Evolutionary conservation across 2,113 vertebrate genomes (phyloP).

Genomic region (Myotis brandtii): DNA sequence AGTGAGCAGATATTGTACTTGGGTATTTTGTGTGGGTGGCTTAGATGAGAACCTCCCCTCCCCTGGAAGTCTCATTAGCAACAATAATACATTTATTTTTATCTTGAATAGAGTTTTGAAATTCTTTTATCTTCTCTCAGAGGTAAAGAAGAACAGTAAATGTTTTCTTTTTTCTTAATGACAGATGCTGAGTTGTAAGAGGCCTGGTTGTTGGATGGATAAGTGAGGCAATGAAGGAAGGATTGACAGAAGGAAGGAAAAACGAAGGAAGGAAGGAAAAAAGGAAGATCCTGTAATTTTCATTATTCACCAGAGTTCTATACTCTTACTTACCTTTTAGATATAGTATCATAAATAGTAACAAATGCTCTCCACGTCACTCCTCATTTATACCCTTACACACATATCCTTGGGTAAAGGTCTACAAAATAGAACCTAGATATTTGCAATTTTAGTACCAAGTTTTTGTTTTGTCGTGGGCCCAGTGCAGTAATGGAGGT

Average conservation of each 20-base stretch:
- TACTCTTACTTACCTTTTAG: neutral
- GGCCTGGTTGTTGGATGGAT: neutral
- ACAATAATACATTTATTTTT: constrained; percentile 53
- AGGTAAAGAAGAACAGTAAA: neutral
- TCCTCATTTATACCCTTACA: neutral
- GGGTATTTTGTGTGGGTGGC: constrained; percentile 45
- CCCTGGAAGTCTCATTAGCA: constrained; percentile 61
- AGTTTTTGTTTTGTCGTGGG: constrained; percentile 2
- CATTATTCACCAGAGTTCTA: neutral
- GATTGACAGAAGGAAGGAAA: neutral
- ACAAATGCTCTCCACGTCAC: neutral
- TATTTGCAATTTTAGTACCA: neutral
- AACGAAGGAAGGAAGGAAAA: neutral
- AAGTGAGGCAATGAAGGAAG: neutral
- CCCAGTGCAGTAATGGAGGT: neutral
- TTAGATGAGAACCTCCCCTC: constrained; percentile 48
- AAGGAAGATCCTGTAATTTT: neutral
- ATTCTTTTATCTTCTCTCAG: constrained; percentile 37
- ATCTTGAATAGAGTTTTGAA: constrained; percentile 33
- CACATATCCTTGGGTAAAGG: neutral
- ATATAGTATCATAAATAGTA: neutral
- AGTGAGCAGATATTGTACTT: constrained; percentile 28
- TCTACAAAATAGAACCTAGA: neutral
- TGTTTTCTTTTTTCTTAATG: constrained; percentile 37
- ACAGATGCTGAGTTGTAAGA: neutral